Conservation (phyloP, 2,797 vertebrate species). For the Lagorchestes hirsutus region DNA sequence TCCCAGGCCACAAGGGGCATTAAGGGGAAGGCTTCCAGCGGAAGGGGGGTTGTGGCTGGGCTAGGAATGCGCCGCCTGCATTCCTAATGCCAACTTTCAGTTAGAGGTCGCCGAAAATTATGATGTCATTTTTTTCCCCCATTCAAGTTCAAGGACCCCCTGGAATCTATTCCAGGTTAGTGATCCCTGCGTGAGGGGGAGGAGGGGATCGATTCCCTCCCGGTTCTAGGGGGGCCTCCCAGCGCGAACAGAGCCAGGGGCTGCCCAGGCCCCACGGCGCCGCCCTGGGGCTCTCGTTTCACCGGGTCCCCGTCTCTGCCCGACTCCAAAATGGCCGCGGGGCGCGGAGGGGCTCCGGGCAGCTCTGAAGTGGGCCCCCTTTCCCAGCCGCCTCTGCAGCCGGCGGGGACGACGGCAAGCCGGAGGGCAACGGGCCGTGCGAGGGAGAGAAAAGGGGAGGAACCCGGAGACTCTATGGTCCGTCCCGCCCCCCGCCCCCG, state of each 20-base stretch:
- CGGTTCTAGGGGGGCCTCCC: neutral
- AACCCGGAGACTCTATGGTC: neutral
- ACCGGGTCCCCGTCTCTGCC: neutral
- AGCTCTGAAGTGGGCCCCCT: slow-evolving; percentile 4
- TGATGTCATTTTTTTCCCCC: neutral
- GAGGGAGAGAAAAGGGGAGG: neutral
- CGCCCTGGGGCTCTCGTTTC: neutral
- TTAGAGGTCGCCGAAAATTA: neutral
- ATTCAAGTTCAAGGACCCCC: neutral
- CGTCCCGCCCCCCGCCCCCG: neutral
- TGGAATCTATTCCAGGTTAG: neutral
- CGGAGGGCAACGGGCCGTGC: neutral
- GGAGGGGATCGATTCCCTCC: too few species aligned
- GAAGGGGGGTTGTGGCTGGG: neutral
- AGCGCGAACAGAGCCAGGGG: neutral
- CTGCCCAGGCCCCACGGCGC: neutral
- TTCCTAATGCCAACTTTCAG: neutral
- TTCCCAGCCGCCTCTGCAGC: slow-evolving; percentile 66
- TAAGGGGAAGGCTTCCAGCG: neutral
- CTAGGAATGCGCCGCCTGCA: too few species aligned
- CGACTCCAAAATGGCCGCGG: slow-evolving; percentile 71
- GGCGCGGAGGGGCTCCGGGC: neutral
- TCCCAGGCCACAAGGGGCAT: neutral
- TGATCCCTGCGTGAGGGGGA: neutral
- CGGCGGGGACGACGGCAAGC: slow-evolving; percentile 27